Evolutionary conservation across 2,797 vertebrate species (phyloP), one percentile per base, ranked within the genome.

Genomic region (Leptodactylus fallax): DNA sequence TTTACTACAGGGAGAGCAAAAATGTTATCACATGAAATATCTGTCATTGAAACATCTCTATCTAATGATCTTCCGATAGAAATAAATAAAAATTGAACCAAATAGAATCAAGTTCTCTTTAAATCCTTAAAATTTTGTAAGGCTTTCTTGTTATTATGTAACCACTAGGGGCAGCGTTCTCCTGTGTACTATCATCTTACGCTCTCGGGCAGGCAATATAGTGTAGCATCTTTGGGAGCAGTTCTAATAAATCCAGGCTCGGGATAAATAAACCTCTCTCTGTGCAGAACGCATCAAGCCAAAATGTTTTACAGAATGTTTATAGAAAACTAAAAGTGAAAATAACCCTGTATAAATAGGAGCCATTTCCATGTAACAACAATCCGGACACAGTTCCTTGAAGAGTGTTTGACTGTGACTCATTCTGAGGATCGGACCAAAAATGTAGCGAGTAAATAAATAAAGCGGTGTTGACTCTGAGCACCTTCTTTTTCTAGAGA

Each of bases 261-360:
- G 27, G 69, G 11, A 72, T 84, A 84, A 84, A 84, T 84, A 60
- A 74, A 72, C 53, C 51, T 84, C 82, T 74, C 51, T 84, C 65
- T 84, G 82, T 84, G 67, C 11, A 74, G 7, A 61, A 84, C 16
- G 9, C 55, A 47, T 61, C 14, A 74, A 74, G 82, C 53, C 55
- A 36, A 72, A 58, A 76, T 74, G 69, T 84, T 84, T 74, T 84
- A 84, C 82, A 27, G 69, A 84, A 84, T 84, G 82, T 84, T 84
- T 84, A 84, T 84, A 72, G 67, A 76, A 84, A 74, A 60, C 67
- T 58, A n/a, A 49, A 69, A 84, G 82, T 84, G 82, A 84, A 84
- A 60, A 74, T 71, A 83, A 74, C 67, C 67, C 82, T 72, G 71
- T 58, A 83, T 74, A 83, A 83, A 83, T 83, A 84, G 69, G 27